A percentile compares a stretch with the other conserved stretches of the same genome.
phyloP scores from a whole-genome alignment of 2,797 vertebrate species.

The Psittacula derbiana region DNA sequence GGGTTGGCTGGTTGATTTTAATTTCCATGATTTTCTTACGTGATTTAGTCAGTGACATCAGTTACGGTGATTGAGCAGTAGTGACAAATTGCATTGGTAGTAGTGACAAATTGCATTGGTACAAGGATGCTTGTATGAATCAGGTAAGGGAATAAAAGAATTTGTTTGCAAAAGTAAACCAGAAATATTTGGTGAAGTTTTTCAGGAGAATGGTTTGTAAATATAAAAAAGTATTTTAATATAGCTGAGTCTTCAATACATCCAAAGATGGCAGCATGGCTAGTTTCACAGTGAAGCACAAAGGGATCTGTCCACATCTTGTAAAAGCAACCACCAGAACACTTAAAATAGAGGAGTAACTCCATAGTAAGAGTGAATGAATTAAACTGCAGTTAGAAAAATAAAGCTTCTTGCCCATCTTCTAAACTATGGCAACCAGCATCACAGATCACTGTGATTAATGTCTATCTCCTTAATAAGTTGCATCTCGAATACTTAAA shows the following conservation, averaged over 20 bases:
- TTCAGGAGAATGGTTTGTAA: neutral
- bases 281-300: neutral
- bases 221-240: neutral
- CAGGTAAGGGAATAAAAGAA: constrained; percentile 13
- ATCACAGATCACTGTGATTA: neutral
- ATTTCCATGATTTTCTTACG: neutral
- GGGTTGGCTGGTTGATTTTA: neutral
- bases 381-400: neutral
- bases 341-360: neutral
- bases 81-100: constrained; percentile 28
- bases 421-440: neutral
- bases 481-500: neutral
- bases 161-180: neutral
- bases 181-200: neutral
- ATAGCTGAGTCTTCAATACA: neutral
- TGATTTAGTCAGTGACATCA: constrained; percentile 31
- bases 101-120: constrained; percentile 32
- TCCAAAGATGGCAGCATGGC: neutral
- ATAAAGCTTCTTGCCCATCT: neutral
- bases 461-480: neutral
- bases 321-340: neutral
- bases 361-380: neutral
- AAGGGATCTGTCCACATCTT: neutral
- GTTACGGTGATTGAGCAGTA: neutral
- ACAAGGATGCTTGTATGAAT: neutral